phyloP scores from a whole-genome alignment of 2,888 invertebrate species.

The Mythimna vitellina region DNA sequence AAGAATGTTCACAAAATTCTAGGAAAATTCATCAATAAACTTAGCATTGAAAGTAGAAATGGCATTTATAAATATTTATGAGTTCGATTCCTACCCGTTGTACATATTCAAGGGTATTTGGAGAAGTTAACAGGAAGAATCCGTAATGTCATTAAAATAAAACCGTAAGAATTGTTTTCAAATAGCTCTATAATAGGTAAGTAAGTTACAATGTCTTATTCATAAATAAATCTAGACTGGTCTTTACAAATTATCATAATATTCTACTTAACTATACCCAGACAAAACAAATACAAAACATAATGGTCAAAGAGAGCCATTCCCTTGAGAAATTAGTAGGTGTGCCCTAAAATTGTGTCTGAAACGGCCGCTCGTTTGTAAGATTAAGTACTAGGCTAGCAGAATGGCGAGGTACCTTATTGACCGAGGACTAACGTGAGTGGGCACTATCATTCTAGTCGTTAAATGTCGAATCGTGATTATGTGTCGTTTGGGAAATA shows the following conservation, averaged over 20 bases:
- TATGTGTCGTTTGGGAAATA: slow-evolving; percentile 8
- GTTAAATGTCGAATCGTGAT: slow-evolving; percentile 29
- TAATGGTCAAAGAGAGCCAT: slow-evolving; percentile 19
- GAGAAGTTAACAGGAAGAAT: no score
- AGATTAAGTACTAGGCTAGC: slow-evolving; percentile 43
- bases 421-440: slow-evolving; percentile 41
- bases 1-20: background rate
- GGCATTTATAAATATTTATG: background rate
- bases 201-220: no score
- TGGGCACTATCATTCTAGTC: slow-evolving; percentile 20
- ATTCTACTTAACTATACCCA: background rate
- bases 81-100: background rate
- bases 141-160: no score
- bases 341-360: slow-evolving; percentile 47
- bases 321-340: slow-evolving; percentile 54
- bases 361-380: slow-evolving; percentile 44
- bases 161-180: no score
- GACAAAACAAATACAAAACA: slow-evolving; percentile 13
- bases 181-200: no score
- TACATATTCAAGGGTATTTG: no score
- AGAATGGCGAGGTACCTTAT: slow-evolving; percentile 31
- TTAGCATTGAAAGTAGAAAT: background rate
- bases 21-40: background rate
- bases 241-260: background rate
- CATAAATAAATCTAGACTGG: background rate